Conservation (phyloP, 2,888 invertebrate species). For the Alitta virens region DNA sequence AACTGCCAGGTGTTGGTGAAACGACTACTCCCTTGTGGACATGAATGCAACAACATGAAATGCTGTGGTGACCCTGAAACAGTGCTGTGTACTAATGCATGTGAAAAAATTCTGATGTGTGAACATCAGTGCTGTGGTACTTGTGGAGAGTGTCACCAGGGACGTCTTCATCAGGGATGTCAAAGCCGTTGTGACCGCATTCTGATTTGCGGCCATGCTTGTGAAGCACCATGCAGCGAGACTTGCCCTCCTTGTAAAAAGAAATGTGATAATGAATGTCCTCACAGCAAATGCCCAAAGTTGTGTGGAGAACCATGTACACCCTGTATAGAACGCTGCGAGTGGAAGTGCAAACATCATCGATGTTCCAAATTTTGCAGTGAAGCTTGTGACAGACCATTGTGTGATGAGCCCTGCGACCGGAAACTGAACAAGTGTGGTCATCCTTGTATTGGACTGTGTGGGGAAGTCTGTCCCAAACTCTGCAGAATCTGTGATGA, state of each 20-base stretch:
- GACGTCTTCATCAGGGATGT: slow-evolving; percentile 66
- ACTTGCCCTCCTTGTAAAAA: slow-evolving; percentile 53
- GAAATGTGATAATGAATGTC: slow-evolving; percentile 52
- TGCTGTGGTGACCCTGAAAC: slow-evolving; percentile 56
- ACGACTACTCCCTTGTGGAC: slow-evolving; percentile 61
- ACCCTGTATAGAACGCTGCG: slow-evolving; percentile 52
- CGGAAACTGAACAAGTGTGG: slow-evolving; percentile 58
- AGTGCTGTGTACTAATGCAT: slow-evolving; percentile 48
- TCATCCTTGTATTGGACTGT: too few relatives aligned
- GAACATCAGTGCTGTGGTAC: slow-evolving; percentile 42
- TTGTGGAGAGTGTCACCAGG: slow-evolving; percentile 62
- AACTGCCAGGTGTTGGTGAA: slow-evolving; percentile 54
- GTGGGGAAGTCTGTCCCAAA: too few relatives aligned
- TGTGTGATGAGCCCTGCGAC: slow-evolving; percentile 53
- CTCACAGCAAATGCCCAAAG: slow-evolving; percentile 43
- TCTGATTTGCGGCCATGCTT: slow-evolving; percentile 59
- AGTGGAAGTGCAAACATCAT: slow-evolving; percentile 48
- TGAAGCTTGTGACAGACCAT: slow-evolving; percentile 52
- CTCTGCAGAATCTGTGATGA: slow-evolving; percentile 64
- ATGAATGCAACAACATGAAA: slow-evolving; percentile 55
- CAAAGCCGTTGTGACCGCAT: slow-evolving; percentile 61
- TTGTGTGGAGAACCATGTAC: slow-evolving; percentile 44
- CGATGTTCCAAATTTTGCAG: slow-evolving; percentile 47
- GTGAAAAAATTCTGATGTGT: slow-evolving; percentile 32
- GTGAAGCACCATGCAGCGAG: slow-evolving; percentile 46